Evolutionary conservation across 2,797 vertebrate genomes (phyloP).

Genomic region (Dryobates pubescens): DNA sequence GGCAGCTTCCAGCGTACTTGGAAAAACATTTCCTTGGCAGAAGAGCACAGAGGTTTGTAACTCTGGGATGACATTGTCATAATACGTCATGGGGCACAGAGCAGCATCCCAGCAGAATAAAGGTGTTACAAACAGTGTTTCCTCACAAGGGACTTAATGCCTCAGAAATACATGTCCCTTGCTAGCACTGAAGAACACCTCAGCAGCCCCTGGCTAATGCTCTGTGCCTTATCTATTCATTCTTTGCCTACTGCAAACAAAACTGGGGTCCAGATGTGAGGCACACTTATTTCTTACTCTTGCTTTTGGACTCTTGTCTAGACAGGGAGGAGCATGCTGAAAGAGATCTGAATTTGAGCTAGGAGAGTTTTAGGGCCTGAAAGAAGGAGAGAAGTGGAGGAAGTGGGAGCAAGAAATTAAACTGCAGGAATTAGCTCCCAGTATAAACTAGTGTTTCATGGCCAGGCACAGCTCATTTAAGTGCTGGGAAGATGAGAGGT

Average conservation of each 20-base stretch:
- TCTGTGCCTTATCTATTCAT: not conserved
- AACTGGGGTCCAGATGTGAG: not conserved
- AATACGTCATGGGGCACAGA: not conserved
- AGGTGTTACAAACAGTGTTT: not conserved
- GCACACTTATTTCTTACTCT: not conserved
- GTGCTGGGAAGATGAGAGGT: not conserved
- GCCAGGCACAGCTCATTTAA: not conserved
- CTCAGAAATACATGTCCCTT: not conserved
- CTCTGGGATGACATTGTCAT: not conserved
- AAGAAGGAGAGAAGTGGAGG: not conserved
- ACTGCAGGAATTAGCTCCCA: not conserved
- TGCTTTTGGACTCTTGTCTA: not conserved
- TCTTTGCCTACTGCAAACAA: not conserved
- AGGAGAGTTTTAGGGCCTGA: not conserved
- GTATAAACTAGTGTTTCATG: not conserved
- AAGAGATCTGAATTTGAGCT: not conserved
- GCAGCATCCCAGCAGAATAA: not conserved
- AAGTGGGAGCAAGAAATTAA: not conserved
- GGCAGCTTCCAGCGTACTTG: conserved; percentile 38
- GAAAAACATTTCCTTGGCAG: conserved; percentile 38
- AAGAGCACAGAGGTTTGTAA: conserved; percentile 3
- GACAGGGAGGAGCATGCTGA: not conserved
- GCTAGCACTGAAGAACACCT: not conserved
- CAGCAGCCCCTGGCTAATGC: not conserved
- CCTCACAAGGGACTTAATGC: not conserved